Percentiles rank a stretch among this genome's conserved stretches.
Conservation (phyloP, 2,888 invertebrate genomes). For the Orchesellides sinensis region DNA sequence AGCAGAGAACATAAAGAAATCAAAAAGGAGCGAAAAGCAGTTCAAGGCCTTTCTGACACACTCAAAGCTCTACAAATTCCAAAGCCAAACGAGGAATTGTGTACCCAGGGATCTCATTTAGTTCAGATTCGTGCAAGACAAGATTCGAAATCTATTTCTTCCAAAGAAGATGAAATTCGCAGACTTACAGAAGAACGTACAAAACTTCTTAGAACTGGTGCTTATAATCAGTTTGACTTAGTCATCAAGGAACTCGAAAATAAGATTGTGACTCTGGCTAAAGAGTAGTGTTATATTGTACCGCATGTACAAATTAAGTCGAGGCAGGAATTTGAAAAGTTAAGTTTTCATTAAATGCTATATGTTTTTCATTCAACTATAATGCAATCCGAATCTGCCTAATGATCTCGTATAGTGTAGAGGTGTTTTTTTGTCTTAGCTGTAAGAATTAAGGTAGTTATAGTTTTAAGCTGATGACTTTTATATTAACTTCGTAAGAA, state of each 20-base stretch:
- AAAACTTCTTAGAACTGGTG: slow-evolving; percentile 51
- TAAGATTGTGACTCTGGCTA: slow-evolving; percentile 44
- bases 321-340: background rate
- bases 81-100: too few relatives aligned
- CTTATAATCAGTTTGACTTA: slow-evolving; percentile 62
- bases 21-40: slow-evolving; percentile 63
- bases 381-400: too few relatives aligned
- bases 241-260: slow-evolving; percentile 66
- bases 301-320: background rate
- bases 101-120: too few relatives aligned
- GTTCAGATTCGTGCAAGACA: too few relatives aligned
- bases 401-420: too few relatives aligned
- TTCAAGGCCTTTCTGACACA: slow-evolving; percentile 52
- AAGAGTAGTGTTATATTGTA: too few relatives aligned
- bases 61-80: slow-evolving; percentile 18
- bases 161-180: slow-evolving; percentile 52
- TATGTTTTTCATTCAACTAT: too few relatives aligned
- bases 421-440: too few relatives aligned
- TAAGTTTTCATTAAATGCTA: background rate
- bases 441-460: too few relatives aligned
- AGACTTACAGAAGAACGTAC: slow-evolving; percentile 49
- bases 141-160: too few relatives aligned
- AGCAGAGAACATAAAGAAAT: slow-evolving; percentile 64
- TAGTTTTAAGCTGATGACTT: too few relatives aligned
- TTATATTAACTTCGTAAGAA: too few relatives aligned